Evolutionary conservation across 2,797 vertebrate genomes (phyloP).

Genomic region (Xenopus petersii): DNA sequence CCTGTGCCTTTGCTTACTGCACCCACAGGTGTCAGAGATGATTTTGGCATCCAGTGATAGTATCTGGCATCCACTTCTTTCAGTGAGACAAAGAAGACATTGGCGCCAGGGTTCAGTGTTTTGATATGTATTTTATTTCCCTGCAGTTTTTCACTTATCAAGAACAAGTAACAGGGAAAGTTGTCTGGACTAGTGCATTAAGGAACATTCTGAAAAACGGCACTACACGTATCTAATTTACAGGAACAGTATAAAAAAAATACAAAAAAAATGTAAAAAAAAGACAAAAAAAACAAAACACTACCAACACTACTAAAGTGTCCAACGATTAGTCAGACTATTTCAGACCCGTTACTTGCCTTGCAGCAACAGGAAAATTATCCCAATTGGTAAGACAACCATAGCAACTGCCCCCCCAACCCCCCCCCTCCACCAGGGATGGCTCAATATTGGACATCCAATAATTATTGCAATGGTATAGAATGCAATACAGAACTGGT

Average conservation of each 20-base stretch:
- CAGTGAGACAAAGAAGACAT: slow-evolving; percentile 49
- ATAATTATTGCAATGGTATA: slow-evolving; percentile 78
- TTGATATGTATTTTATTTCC: slow-evolving; percentile 86
- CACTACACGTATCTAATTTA: slow-evolving; percentile 80
- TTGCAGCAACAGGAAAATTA: slow-evolving; percentile 79
- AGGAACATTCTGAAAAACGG: slow-evolving; percentile 78
- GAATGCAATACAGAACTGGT: slow-evolving; percentile 79
- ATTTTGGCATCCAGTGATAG: too few relatives aligned
- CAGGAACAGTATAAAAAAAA: slow-evolving; percentile 84
- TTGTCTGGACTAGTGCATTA: slow-evolving; percentile 85
- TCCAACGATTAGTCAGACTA: slow-evolving; percentile 80
- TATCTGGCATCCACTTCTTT: too few relatives aligned
- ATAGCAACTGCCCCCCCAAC: slow-evolving; percentile 71
- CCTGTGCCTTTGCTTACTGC: too few relatives aligned
- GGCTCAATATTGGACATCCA: slow-evolving; percentile 74
- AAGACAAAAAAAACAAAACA: slow-evolving; percentile 70
- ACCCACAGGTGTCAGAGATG: too few relatives aligned
- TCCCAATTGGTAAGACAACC: slow-evolving; percentile 76
- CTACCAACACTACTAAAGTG: slow-evolving; percentile 76
- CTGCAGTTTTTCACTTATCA: slow-evolving; percentile 85
- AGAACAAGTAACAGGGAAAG: slow-evolving; percentile 90
- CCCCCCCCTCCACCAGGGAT: slow-evolving; percentile 68
- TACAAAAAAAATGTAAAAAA: slow-evolving; percentile 72
- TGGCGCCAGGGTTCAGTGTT: slow-evolving; percentile 65
- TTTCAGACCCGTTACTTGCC: slow-evolving; percentile 86